phyloP scores from a whole-genome alignment of 1,140 invertebrate species.

The Monochamus saltuarius region DNA sequence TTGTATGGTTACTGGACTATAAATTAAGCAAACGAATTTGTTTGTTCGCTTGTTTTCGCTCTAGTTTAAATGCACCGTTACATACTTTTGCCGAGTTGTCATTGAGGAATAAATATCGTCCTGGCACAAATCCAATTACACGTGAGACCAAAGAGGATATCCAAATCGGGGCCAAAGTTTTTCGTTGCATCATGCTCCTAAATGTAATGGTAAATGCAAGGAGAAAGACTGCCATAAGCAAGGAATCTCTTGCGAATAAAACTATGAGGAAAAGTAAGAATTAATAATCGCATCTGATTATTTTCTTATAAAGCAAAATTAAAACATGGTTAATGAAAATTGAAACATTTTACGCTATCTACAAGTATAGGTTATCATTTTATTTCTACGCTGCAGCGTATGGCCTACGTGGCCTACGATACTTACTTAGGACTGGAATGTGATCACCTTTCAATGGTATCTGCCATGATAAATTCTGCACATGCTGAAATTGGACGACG shows the following conservation, averaged over 20 bases:
- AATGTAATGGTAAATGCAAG: constrained; percentile 39
- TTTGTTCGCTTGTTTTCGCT: too few species aligned
- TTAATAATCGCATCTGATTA: constrained; percentile 1
- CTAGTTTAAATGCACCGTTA: background rate
- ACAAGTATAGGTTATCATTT: too few species aligned
- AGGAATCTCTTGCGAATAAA: constrained; percentile 41
- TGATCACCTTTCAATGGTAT: constrained; percentile 50
- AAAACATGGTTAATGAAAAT: constrained; percentile 7
- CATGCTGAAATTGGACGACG: constrained; percentile 53
- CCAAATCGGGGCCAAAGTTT: constrained; percentile 36
- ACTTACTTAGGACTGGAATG: constrained; percentile 37
- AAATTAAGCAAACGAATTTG: too few species aligned
- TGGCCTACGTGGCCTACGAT: too few species aligned
- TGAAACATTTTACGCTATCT: background rate
- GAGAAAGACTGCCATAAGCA: constrained; percentile 37
- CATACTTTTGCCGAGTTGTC: constrained; percentile 41
- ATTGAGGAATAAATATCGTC: constrained; percentile 39
- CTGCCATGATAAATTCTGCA: constrained; percentile 51
- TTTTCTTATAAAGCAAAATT: background rate
- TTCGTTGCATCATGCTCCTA: constrained; percentile 32
- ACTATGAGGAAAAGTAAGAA: constrained; percentile 34
- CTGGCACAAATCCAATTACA: constrained; percentile 34
- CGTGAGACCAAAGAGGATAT: constrained; percentile 31
- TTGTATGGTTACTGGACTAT: too few species aligned
- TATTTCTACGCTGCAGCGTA: too few species aligned